These are phyloP conservation scores for Lasioglossum baleicum DNA, from an alignment of 1,140 invertebrate species.

Conservation along the genomic window DNA sequence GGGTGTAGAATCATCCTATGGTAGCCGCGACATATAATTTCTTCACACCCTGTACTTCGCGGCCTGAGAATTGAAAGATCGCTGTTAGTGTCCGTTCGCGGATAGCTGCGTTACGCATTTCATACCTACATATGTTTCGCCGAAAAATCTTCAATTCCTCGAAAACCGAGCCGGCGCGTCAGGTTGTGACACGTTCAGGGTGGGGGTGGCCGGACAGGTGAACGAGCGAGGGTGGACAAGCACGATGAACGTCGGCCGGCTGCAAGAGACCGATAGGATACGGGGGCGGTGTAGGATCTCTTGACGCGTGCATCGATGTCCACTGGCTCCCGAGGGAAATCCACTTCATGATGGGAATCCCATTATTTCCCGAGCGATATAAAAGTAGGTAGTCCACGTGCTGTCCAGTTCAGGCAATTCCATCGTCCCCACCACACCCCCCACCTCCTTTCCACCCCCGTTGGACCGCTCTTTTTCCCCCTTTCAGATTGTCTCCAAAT, in stretches of 20 bases:
- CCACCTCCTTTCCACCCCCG: constrained; percentile 56
- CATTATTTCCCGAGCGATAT: constrained; percentile 80
- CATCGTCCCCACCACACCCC: constrained; percentile 9
- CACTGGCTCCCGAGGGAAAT: constrained; percentile 78
- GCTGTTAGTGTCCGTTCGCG: too few species aligned
- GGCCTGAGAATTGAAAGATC: too few species aligned
- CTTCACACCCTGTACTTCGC: too few species aligned
- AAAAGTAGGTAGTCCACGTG: constrained; percentile 77
- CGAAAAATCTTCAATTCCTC: neutral
- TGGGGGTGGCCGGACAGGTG: constrained; percentile 54
- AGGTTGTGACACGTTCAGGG: constrained; percentile 48
- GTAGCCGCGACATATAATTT: too few species aligned
- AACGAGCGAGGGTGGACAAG: constrained; percentile 53
- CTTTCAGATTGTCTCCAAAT: constrained; percentile 51
- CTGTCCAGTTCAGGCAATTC: constrained; percentile 72
- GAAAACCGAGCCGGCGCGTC: constrained; percentile 45
- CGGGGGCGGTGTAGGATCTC: constrained; percentile 74
- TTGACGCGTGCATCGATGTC: constrained; percentile 80
- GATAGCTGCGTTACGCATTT: neutral
- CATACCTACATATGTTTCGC: neutral
- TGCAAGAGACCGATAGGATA: constrained; percentile 71
- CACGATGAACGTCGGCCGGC: constrained; percentile 55
- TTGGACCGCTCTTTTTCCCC: constrained; percentile 39
- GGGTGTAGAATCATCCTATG: too few species aligned
- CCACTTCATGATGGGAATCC: constrained; percentile 81